Base-by-base conservation (phyloP, 1,140 invertebrate genomes). In the Drosophila lini region DNA sequence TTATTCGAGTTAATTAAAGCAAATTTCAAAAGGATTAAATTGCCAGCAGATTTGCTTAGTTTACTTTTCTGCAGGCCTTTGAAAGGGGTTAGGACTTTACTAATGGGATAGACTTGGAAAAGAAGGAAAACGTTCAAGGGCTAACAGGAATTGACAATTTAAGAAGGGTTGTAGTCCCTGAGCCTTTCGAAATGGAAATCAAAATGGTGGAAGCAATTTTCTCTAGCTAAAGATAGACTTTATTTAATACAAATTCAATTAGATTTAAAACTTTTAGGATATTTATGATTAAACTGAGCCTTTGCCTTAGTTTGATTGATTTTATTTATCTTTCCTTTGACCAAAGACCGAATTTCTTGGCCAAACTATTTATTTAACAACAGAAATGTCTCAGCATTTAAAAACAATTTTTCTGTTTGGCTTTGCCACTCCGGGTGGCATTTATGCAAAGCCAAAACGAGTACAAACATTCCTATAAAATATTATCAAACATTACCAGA, bases 1-100 rank as follows among this genome's bases (percentile, higher is more conserved):
- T 74, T 78, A 81, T 85, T 81, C 74, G 74, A 85, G 74, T 81
- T 85, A 85, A 85, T 85, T 85, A 85, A 85, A 75, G 81, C 63
- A 78, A 85, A 85, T 85, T 84, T 85, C 74, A 85, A 85, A 85
- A 78, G 81, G 80, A 79, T 83, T 83, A 78, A 69, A 82, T 58
- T 82, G 63, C 80, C 80, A 74, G 55, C 62, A 78, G 80, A 82
- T 83, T 82, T 65, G 61, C 60, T 77, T 65, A 71, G 65, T 80
- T 71, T 70, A 59, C 74, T 77, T 60, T 68, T 10, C 74, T 36
- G 53, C 62, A 47, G 47, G 45, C 36, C 31, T 38, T 41, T 47
- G 36, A 73, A 47, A 31, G 47, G 42, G 57, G 32, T 28, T 44
- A 32, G 71, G 36, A 58, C 31, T 59, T 36, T 8, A 10, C 47